A percentile compares a stretch with the other conserved stretches of the same genome.
These are phyloP conservation scores for Puntigrus tetrazona DNA, from an alignment of 2,113 vertebrate species.

Conservation along the genomic window DNA sequence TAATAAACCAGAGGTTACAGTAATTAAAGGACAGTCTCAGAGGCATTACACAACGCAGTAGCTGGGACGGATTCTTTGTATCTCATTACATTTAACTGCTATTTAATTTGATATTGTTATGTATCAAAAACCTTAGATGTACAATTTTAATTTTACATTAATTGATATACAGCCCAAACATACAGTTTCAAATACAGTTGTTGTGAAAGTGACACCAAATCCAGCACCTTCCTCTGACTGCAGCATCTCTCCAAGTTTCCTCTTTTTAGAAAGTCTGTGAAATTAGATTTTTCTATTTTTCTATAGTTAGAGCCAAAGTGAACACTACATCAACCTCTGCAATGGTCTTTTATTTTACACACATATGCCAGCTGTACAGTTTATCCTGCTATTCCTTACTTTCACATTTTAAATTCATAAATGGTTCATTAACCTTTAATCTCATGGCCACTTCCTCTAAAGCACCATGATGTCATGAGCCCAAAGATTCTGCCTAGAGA, in stretches of 20 bases:
- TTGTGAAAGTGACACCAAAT: background rate
- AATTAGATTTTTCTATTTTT: background rate
- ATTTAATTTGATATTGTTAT: background rate
- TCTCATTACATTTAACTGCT: background rate
- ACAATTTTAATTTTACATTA: background rate
- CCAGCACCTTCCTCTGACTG: background rate
- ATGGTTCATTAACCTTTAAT: background rate
- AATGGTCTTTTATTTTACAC: background rate
- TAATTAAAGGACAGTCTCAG: no score
- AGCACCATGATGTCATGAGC: background rate
- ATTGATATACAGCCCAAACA: background rate
- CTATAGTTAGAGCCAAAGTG: background rate
- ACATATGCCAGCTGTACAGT: background rate
- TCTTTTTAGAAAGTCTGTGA: background rate
- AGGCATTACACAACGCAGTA: no score
- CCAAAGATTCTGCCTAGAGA: slow-evolving; percentile 14
- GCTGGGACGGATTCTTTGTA: no score
- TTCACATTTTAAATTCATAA: background rate
- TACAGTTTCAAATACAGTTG: background rate
- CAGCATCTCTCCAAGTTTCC: background rate
- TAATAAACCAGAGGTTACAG: no score
- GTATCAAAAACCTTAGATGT: background rate
- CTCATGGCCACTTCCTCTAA: slow-evolving; percentile 21
- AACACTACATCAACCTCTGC: background rate
- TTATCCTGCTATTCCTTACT: background rate